A percentile compares a stretch with the other conserved stretches of the same genome.
Evolutionary conservation across 2,113 vertebrate species (phyloP).

Genomic region (Capreolus pygargus): DNA sequence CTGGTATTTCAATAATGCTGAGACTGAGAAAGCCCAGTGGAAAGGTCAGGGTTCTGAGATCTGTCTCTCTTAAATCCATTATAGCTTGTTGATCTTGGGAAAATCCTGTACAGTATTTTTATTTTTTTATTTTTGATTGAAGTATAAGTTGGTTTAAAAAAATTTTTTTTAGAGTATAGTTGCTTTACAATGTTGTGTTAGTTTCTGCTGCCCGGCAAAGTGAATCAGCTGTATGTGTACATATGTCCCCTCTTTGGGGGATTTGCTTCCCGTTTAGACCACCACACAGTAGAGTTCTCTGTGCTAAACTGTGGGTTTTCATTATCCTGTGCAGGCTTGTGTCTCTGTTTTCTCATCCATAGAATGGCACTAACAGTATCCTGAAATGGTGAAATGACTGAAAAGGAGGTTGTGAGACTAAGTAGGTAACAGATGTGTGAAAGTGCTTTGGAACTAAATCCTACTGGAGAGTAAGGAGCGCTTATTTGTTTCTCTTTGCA

Average conservation of each 20-base stretch:
- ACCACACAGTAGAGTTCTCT: not conserved
- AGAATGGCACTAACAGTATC: not conserved
- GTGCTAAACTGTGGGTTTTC: not conserved
- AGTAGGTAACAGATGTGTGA: not conserved
- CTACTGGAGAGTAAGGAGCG: not conserved
- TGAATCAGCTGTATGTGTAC: not conserved
- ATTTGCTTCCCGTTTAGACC: not conserved
- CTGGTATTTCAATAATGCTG: not conserved
- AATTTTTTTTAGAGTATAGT: not conserved
- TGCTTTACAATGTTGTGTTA: not conserved
- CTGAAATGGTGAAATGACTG: not conserved
- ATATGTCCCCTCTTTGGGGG: not conserved
- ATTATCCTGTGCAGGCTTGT: not conserved
- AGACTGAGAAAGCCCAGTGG: not conserved
- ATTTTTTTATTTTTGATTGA: not conserved
- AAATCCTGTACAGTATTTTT: not conserved
- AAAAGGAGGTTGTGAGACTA: not conserved
- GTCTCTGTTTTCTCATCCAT: not conserved
- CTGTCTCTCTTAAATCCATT: not conserved
- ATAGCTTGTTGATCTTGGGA: not conserved
- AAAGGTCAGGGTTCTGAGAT: not conserved
- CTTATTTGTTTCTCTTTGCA: slow-evolving; percentile 19
- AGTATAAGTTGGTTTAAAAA: not conserved
- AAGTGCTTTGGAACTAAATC: not conserved
- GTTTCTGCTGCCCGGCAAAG: not conserved